A percentile compares a stretch with the other conserved stretches of the same genome.
These are phyloP conservation scores for Linyphia triangularis DNA, from an alignment of 2,888 invertebrate genomes.

Conservation along the genomic window DNA sequence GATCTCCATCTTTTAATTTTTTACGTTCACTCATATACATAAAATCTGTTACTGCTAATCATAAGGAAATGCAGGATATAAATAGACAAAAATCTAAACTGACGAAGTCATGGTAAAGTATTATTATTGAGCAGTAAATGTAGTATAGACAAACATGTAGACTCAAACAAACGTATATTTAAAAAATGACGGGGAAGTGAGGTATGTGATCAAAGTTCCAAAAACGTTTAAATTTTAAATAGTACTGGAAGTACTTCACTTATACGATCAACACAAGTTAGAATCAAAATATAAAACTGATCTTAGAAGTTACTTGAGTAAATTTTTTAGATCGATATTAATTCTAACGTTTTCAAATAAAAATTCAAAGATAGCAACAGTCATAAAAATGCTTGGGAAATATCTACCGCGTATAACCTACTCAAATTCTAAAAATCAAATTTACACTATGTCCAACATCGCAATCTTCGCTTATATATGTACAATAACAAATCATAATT, in stretches of 20 bases:
- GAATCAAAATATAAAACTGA: too few species aligned
- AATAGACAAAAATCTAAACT: not conserved
- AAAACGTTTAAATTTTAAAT: not conserved
- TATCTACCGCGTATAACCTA: not conserved
- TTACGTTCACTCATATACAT: too few species aligned
- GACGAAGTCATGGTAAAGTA: not conserved
- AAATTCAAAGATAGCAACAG: not conserved
- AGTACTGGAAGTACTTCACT: too few species aligned
- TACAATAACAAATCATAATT: not conserved
- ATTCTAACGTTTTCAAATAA: not conserved
- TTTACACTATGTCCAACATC: not conserved
- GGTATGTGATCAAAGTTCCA: not conserved
- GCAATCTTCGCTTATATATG: not conserved
- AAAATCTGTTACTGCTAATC: too few species aligned
- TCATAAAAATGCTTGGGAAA: not conserved
- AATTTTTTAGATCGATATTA: too few species aligned
- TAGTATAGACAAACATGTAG: not conserved
- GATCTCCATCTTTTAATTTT: too few species aligned
- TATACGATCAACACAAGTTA: too few species aligned
- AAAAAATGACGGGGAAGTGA: not conserved
- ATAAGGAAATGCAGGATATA: too few species aligned
- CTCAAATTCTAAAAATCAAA: not conserved
- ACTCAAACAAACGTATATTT: not conserved
- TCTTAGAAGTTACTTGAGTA: too few species aligned
- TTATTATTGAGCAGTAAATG: not conserved